Percentiles rank a stretch among this genome's conserved stretches.
These are phyloP conservation scores for Conus betulinus DNA, from an alignment of 1,140 invertebrate species.

Conservation along the genomic window DNA sequence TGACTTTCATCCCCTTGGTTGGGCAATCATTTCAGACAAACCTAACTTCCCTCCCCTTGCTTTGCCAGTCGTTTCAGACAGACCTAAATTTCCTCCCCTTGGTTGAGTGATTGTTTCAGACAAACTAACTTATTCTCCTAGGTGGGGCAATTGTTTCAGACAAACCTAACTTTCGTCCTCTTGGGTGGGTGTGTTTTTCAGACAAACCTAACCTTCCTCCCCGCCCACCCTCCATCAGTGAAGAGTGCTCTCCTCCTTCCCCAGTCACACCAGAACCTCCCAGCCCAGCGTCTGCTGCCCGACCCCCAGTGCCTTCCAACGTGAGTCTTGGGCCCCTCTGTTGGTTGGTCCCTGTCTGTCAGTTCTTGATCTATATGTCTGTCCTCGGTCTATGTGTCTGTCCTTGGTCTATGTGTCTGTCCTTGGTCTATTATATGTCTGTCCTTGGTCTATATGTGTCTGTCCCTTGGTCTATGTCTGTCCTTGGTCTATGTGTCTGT, in stretches of 20 bases:
- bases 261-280: constrained; percentile 11
- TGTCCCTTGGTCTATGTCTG: neutral
- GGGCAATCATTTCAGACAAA: too few species aligned
- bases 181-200: too few species aligned
- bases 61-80: too few species aligned
- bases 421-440: neutral
- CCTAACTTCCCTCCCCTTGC: too few species aligned
- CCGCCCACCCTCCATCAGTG: constrained; percentile 20
- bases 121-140: too few species aligned
- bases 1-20: too few species aligned
- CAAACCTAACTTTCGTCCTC: too few species aligned
- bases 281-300: neutral
- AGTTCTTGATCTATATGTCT: neutral
- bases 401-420: neutral
- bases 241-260: constrained; percentile 1
- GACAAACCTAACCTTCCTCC: constrained; percentile 27
- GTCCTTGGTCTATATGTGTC: neutral
- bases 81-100: too few species aligned
- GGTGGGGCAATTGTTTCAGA: too few species aligned
- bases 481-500: neutral
- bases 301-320: constrained; percentile 17
- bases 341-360: neutral
- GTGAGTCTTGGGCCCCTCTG: neutral
- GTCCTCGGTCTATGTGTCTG: neutral
- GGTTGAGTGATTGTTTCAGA: too few species aligned